phyloP scores from a whole-genome alignment of 2,113 vertebrate species.

The Orthonyx spaldingii region DNA sequence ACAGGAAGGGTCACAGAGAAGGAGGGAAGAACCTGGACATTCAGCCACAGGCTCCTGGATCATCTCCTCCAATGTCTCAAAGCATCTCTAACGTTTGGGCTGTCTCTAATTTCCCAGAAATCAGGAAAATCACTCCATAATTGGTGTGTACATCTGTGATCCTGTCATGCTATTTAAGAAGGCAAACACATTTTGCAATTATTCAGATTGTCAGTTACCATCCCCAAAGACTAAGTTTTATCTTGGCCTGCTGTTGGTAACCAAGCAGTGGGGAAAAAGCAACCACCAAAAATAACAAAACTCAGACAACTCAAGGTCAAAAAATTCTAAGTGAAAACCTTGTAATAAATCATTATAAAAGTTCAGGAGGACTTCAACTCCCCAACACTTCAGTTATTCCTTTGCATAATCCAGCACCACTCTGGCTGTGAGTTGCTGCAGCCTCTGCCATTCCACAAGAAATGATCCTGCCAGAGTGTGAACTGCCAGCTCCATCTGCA shows the following conservation, averaged over 20 bases:
- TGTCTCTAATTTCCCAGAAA: not conserved
- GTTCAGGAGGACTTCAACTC: not conserved
- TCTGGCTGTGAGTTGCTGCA: not conserved
- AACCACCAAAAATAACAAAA: not conserved
- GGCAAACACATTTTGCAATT: not conserved
- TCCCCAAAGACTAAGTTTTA: not conserved
- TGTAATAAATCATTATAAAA: not conserved
- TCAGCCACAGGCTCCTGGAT: not conserved
- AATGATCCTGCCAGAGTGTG: not conserved
- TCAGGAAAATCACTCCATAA: not conserved
- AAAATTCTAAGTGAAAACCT: not conserved
- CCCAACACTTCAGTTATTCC: not conserved
- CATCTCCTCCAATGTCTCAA: not conserved
- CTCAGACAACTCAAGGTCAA: not conserved
- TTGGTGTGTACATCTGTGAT: not conserved
- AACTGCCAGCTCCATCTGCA: not conserved
- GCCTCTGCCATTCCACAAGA: not conserved
- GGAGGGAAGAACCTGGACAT: not conserved
- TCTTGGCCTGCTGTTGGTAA: not conserved
- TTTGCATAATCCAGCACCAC: not conserved
- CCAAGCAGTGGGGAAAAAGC: not conserved
- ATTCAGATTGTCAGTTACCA: not conserved
- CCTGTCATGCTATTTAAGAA: not conserved
- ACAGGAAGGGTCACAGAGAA: not conserved
- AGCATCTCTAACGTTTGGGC: not conserved